These are phyloP conservation scores for Carabus problematicus DNA, from an alignment of 2,888 invertebrate genomes.

Conservation along the genomic window DNA sequence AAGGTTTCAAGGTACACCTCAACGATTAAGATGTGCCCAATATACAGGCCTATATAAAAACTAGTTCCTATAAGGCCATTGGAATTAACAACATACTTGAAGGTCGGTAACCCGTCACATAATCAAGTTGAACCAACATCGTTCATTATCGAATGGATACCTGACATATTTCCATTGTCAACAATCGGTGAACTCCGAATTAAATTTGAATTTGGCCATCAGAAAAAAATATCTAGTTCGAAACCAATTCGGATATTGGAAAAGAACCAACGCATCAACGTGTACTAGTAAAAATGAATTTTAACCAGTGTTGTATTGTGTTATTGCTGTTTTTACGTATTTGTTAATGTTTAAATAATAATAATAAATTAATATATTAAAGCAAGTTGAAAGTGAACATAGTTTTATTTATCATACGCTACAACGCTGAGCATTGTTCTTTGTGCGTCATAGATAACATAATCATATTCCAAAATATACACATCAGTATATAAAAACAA, in stretches of 20 bases:
- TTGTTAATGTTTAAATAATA: conserved; percentile 8
- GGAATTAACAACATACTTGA: conserved; percentile 68
- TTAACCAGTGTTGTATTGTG: background rate
- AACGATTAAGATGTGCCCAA: conserved; percentile 95
- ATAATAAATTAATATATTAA: too few relatives aligned
- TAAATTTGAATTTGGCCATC: conserved; percentile 74
- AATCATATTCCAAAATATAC: too few relatives aligned
- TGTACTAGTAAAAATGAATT: background rate
- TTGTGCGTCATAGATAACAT: too few relatives aligned
- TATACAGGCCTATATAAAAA: too few relatives aligned
- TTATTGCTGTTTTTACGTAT: background rate
- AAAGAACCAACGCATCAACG: background rate
- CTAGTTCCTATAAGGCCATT: conserved; percentile 63
- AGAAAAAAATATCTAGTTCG: conserved; percentile 53
- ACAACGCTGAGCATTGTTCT: too few relatives aligned
- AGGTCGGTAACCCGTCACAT: conserved; percentile 64
- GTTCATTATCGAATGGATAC: conserved; percentile 79
- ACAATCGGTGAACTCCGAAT: conserved; percentile 76
- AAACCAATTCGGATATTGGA: conserved; percentile 19
- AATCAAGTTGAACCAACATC: conserved; percentile 65
- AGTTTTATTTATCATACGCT: background rate
- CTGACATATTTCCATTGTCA: conserved; percentile 72
- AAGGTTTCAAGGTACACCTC: conserved; percentile 88
- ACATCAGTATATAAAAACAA: too few relatives aligned
- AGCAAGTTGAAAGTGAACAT: background rate